Base-by-base conservation (phyloP, 1,140 invertebrate species). In the Ceratosolen fusciceps region DNA sequence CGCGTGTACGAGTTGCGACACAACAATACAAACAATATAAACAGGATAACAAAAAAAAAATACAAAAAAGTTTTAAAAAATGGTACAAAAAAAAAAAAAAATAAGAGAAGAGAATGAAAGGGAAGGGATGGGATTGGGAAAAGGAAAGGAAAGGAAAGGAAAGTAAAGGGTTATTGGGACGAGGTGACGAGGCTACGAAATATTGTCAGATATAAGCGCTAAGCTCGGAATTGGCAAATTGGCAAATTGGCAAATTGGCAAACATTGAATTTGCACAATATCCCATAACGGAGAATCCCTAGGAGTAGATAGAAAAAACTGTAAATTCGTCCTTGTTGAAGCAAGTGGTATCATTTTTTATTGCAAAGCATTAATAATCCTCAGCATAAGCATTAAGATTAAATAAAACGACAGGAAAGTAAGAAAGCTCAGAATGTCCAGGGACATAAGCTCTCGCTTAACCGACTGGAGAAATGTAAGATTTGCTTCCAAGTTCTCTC, bases 401-500 rank as follows among this genome's bases (percentile, higher is more conserved):
- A n/a, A n/a, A n/a, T n/a, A n/a, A n/a, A 65, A 81, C 34, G 62
- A 79, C 60, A 75, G 78, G n/a, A n/a, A n/a, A n/a, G n/a, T n/a
- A 80, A 80, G 65, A 16, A 79, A 81, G 54, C 77, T 72, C 62
- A 80, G 26, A 73, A 72, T 72, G 67, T 77, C 74, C 73, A 67
- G 77, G n/a, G n/a, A n/a, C n/a, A n/a, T n/a, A 77, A n/a, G 79
- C 79, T 80, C 79, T 80, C 79, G 67, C 85, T 84, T 86, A 85
- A 82, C 84, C 83, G 82, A 83, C 83, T 82, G 82, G 81, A 83
- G 83, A 82, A 85, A 87, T 86, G 83, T 85, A 83, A 86, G 86
- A 87, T 88, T 87, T 88, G 88, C 87, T 89, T 90, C 88, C 87
- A 89, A 85, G 86, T 84, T 83, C 82, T 87, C 83, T 87, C 86